Conservation (phyloP, 2,888 invertebrate species). For the Patella caerulea region DNA sequence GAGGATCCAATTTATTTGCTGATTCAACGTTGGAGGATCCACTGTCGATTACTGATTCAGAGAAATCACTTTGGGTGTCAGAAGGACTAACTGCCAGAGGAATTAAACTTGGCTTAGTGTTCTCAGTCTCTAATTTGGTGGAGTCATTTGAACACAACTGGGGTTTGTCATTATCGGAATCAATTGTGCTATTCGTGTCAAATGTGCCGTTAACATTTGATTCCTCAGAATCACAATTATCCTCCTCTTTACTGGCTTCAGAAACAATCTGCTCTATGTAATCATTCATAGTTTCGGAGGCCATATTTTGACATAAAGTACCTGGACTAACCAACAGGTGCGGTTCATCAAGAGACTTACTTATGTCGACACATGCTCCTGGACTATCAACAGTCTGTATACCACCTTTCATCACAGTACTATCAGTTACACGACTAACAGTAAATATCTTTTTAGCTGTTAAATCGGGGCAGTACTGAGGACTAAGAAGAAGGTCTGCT, state of each 20-base stretch:
- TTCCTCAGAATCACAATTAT: not conserved
- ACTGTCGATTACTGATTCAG: not conserved
- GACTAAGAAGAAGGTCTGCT: constrained; percentile 57
- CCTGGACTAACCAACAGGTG: constrained; percentile 31
- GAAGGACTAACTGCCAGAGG: not conserved
- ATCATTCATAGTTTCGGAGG: constrained; percentile 36
- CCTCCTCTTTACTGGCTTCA: not conserved
- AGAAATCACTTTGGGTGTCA: not conserved
- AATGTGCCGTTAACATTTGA: not conserved
- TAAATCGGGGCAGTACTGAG: constrained; percentile 60
- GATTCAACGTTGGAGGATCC: not conserved
- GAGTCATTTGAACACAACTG: too few relatives aligned
- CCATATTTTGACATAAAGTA: constrained; percentile 36
- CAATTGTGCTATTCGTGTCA: not conserved
- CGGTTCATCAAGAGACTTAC: not conserved
- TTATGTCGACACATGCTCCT: not conserved
- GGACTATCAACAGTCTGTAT: not conserved
- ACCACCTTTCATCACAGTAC: not conserved
- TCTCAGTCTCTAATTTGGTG: too few relatives aligned
- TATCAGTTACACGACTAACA: constrained; percentile 45
- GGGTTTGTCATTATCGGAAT: too few relatives aligned
- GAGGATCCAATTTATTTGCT: not conserved
- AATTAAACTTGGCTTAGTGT: too few relatives aligned
- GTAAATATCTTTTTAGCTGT: constrained; percentile 64
- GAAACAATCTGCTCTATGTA: constrained; percentile 36